Base-by-base conservation (phyloP, 2,797 vertebrate species). In the Trachurus trachurus region DNA sequence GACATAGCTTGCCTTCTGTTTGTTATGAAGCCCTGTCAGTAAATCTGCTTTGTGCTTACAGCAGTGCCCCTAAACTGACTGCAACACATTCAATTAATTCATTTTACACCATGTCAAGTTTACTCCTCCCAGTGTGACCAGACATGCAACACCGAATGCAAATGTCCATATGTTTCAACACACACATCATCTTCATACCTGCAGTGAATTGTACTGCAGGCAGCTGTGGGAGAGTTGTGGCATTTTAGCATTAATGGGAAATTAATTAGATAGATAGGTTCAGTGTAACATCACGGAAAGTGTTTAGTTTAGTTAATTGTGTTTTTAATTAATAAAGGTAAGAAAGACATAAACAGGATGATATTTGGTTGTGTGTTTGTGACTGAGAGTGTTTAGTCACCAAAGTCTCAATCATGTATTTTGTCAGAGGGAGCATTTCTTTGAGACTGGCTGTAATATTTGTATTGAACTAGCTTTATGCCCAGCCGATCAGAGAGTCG, bases 381-480 rank as follows among this genome's bases (percentile, higher is more conserved):
- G 19, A 47, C 21, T 56, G 15, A 42, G 13, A 39, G 15, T 11
- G 17, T 6, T 69, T 22, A 21, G 31, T 76, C 5, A 31, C 9
- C 5, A 50, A 56, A 37, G 50, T 7, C 54, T 71, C 21, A 45
- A 45, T 62, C 12, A 21, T 57, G n/a, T 59, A 39, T 72, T 66
- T 44, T 21, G 71, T 39, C 53, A 68, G 21, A 22, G 11, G 17
- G 57, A 60, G 13, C 9, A 16, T 77, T 62, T 29, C 9, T 74
- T 6, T 42, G 15, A 50, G 31, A 16, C 2, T 44, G 44, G 66
- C 53, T 31, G 71, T 87, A 74, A 88, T 83, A 86, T 71, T 61
- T 81, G 71, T 64, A 62, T 71, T 47, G 40, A 87, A 66, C 59
- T 29, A 71, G 44, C 21, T 61, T 47, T 58, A 21, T n/a, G 22